Evolutionary conservation across 1,140 invertebrate genomes (phyloP).

Genomic region (Drepana arcuata): DNA sequence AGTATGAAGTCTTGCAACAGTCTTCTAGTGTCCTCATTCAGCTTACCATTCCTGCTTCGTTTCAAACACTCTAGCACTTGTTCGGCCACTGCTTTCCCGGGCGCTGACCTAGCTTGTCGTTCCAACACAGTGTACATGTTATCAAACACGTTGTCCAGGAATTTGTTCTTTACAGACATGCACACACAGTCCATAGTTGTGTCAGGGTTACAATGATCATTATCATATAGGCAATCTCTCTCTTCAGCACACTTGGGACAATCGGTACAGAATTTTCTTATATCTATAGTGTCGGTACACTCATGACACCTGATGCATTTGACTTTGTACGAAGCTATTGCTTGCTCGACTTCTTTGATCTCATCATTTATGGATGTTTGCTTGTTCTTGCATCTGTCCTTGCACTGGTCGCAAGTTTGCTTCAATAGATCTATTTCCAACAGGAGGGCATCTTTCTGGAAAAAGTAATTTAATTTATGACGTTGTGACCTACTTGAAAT

Average conservation of each 20-base stretch:
- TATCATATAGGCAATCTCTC: constrained; percentile 31
- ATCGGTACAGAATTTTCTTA: constrained; percentile 43
- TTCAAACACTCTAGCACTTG: constrained; percentile 38
- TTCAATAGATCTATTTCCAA: constrained; percentile 40
- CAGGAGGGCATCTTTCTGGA: constrained; percentile 38
- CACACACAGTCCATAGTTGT: constrained; percentile 43
- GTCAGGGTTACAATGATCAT: constrained; percentile 30
- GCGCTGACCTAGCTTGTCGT: constrained; percentile 28
- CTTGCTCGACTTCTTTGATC: constrained; percentile 31
- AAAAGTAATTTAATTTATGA: too few species aligned
- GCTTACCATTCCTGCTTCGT: constrained; percentile 51
- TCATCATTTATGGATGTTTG: constrained; percentile 32
- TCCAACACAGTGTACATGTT: constrained; percentile 56
- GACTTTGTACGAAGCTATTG: constrained; percentile 29
- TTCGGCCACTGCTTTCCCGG: constrained; percentile 40
- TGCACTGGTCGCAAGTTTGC: constrained; percentile 32
- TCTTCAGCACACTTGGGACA: constrained; percentile 45
- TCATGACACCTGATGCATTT: constrained; percentile 42
- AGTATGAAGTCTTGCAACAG: constrained; percentile 49
- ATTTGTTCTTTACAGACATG: constrained; percentile 44
- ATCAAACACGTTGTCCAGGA: constrained; percentile 56
- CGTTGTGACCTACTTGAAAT: too few species aligned
- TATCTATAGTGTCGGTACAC: constrained; percentile 36
- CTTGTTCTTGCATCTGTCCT: constrained; percentile 40
- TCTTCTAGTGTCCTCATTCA: constrained; percentile 36